A percentile compares a stretch with the other conserved stretches of the same genome.
Evolutionary conservation across 2,888 invertebrate genomes (phyloP).

Genomic region (Drosophila testacea): DNA sequence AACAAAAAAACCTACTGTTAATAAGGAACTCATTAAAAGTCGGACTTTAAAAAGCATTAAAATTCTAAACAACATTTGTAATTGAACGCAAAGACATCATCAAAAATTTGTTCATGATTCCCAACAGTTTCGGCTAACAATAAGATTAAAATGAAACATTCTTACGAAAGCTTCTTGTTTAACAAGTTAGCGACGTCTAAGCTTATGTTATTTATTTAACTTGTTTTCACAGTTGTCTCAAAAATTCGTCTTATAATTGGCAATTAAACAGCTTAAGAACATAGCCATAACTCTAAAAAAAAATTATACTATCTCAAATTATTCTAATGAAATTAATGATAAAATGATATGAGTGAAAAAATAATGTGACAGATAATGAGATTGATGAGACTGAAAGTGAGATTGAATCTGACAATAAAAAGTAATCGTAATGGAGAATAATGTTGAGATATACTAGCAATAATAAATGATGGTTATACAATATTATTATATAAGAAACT

Average conservation of each 20-base stretch:
- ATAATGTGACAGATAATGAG: background rate
- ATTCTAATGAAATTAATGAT: too few species aligned
- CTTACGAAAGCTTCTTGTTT: background rate
- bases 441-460: background rate
- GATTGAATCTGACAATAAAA: background rate
- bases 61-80: background rate
- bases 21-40: slow-evolving; percentile 23
- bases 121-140: background rate
- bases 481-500: background rate
- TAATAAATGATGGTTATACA: background rate
- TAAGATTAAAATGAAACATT: background rate
- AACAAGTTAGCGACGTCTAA: slow-evolving; percentile 6
- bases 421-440: background rate
- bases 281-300: background rate
- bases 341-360: background rate
- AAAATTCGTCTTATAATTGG: background rate
- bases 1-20: slow-evolving; percentile 2
- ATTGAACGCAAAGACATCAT: slow-evolving; percentile 3
- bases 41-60: background rate
- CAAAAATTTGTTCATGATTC: background rate
- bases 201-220: slow-evolving; percentile 17
- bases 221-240: slow-evolving; percentile 39
- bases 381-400: background rate
- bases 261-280: background rate
- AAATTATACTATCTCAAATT: too few species aligned